Evolutionary conservation across 2,797 vertebrate species (phyloP).

Genomic region (Microctenopoma stevenorrisi): DNA sequence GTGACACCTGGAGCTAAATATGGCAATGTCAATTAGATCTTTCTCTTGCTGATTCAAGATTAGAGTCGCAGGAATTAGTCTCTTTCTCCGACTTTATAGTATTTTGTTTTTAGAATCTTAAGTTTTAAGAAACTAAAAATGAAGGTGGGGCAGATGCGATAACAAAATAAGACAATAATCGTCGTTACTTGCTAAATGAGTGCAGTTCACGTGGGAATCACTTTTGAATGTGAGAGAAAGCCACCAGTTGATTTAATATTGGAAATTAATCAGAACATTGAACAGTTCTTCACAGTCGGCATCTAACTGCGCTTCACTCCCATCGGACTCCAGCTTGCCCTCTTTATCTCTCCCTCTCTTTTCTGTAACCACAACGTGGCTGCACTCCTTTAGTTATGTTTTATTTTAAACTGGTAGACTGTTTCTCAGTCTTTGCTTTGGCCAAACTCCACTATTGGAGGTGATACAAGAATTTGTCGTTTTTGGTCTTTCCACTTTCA

Average conservation of each 20-base stretch:
- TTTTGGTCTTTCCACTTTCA: conserved; percentile 1
- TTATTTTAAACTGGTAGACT: conserved; percentile 29
- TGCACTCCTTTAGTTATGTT: conserved; percentile 15
- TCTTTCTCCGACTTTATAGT: background rate
- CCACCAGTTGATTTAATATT: conserved; percentile 1
- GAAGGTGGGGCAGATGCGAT: conserved; percentile 4
- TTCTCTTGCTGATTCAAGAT: conserved; percentile 20
- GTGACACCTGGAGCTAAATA: conserved; percentile 78
- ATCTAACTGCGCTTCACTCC: conserved; percentile 10
- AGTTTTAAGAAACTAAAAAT: conserved; percentile 1
- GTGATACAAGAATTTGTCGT: conserved; percentile 3
- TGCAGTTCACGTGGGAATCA: conserved; percentile 30
- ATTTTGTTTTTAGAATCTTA: background rate
- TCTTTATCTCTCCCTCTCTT: conserved; percentile 24
- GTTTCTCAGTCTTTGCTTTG: conserved; percentile 32
- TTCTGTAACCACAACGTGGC: conserved; percentile 33
- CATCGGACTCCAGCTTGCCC: conserved; percentile 30
- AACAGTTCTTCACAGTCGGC: conserved; percentile 17
- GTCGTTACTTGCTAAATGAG: conserved; percentile 11
- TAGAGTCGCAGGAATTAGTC: conserved; percentile 4
- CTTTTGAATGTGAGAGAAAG: conserved; percentile 23
- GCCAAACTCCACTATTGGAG: conserved; percentile 16
- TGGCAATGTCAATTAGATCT: conserved; percentile 24
- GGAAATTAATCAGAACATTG: conserved; percentile 29
- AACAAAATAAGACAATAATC: conserved; percentile 4